phyloP scores from a whole-genome alignment of 2,888 invertebrate species.

The Drosophila atroscutellata region DNA sequence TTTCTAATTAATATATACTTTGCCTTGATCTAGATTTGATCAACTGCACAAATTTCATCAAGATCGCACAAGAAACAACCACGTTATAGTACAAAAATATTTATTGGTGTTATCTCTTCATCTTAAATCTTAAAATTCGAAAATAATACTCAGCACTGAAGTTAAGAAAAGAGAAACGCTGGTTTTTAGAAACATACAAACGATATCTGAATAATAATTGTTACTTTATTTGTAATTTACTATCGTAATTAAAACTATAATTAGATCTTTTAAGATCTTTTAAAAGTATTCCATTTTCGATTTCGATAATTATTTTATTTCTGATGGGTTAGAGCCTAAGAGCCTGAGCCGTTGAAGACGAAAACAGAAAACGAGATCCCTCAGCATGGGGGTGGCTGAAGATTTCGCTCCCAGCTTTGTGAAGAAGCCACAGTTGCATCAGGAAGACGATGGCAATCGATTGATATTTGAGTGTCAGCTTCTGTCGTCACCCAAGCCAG shows the following conservation, averaged over 20 bases:
- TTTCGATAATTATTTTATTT: background rate
- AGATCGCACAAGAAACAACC: background rate
- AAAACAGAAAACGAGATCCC: conserved; percentile 39
- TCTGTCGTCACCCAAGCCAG: conserved; percentile 94
- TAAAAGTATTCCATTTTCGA: background rate
- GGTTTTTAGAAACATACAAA: background rate
- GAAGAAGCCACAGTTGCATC: conserved; percentile 97
- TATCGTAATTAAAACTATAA: background rate
- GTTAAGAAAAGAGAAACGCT: background rate
- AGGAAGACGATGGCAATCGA: conserved; percentile 98
- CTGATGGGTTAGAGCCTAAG: conserved; percentile 44
- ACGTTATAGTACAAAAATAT: background rate
- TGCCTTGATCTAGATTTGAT: background rate
- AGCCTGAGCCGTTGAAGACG: conserved; percentile 58
- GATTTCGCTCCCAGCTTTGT: conserved; percentile 99
- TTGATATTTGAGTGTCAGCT: conserved; percentile 97
- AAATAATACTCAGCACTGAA: no score
- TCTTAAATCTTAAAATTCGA: no score
- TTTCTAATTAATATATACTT: background rate
- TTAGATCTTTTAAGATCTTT: background rate
- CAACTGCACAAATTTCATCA: background rate
- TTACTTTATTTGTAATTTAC: background rate
- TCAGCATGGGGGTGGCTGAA: conserved; percentile 87
- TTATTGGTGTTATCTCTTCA: background rate
- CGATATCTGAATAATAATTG: background rate